phyloP scores from a whole-genome alignment of 2,113 vertebrate genomes.

The Ovibos moschatus region DNA sequence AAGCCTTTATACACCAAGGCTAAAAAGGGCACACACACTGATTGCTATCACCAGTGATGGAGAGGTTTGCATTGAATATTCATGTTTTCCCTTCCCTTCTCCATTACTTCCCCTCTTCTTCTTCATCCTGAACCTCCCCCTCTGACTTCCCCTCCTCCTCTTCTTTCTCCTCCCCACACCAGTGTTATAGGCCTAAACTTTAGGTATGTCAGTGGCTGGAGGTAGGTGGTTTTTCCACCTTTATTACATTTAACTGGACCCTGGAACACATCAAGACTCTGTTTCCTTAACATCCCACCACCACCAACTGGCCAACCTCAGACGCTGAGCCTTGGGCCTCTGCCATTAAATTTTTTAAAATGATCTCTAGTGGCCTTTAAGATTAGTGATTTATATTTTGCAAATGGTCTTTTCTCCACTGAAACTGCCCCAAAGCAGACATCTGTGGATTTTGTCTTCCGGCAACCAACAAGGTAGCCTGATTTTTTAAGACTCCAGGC shows the following conservation, averaged over 20 bases:
- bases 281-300: background rate
- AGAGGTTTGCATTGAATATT: background rate
- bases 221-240: background rate
- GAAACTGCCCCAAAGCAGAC: background rate
- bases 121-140: background rate
- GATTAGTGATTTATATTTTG: background rate
- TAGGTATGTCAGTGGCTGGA: background rate
- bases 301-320: background rate
- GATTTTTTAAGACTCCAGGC: background rate
- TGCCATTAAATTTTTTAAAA: background rate
- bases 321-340: background rate
- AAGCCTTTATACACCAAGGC: background rate
- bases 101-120: too few species aligned
- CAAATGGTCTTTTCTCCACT: background rate
- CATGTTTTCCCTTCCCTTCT: fast-evolving
- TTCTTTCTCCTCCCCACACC: too few species aligned
- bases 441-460: background rate
- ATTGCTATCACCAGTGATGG: background rate
- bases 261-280: background rate
- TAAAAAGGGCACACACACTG: fast-evolving
- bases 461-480: background rate
- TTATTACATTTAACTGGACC: background rate
- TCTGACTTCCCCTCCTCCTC: fast-evolving
- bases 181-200: background rate
- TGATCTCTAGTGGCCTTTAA: background rate